phyloP scores from a whole-genome alignment of 2,888 invertebrate genomes.

The Phytoseiulus persimilis region DNA sequence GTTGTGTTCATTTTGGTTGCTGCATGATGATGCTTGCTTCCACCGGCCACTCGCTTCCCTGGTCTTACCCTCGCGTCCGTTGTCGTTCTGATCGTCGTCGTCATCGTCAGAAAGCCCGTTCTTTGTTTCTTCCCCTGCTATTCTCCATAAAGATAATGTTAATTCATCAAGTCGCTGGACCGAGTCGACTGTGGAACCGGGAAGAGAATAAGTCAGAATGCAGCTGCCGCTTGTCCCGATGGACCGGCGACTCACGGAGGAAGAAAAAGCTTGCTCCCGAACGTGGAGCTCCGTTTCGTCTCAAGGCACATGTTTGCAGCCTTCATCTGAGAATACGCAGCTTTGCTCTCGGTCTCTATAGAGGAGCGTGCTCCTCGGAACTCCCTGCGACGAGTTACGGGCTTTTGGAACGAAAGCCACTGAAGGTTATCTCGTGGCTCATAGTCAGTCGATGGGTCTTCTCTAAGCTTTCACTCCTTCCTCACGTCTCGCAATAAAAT shows the following conservation, averaged over 20 bases:
- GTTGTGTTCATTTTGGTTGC: background rate
- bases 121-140: background rate
- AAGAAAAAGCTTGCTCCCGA: too few relatives aligned
- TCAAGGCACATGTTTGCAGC: too few relatives aligned
- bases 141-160: constrained; percentile 25
- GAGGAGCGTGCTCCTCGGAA: too few relatives aligned
- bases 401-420: too few relatives aligned
- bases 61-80: background rate
- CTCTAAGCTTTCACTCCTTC: too few relatives aligned
- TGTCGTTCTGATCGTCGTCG: background rate
- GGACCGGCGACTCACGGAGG: background rate
- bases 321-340: too few relatives aligned
- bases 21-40: background rate
- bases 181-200: background rate
- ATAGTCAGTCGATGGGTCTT: too few relatives aligned
- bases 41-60: background rate
- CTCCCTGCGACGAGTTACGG: too few relatives aligned
- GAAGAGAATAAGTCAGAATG: background rate
- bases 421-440: too few relatives aligned
- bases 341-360: too few relatives aligned
- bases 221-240: background rate
- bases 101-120: background rate
- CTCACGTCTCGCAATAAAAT: too few relatives aligned
- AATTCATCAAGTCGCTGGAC: constrained; percentile 23
- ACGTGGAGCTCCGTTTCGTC: too few relatives aligned